Conservation (phyloP, 2,888 invertebrate genomes). For the Pandemis heparana region DNA sequence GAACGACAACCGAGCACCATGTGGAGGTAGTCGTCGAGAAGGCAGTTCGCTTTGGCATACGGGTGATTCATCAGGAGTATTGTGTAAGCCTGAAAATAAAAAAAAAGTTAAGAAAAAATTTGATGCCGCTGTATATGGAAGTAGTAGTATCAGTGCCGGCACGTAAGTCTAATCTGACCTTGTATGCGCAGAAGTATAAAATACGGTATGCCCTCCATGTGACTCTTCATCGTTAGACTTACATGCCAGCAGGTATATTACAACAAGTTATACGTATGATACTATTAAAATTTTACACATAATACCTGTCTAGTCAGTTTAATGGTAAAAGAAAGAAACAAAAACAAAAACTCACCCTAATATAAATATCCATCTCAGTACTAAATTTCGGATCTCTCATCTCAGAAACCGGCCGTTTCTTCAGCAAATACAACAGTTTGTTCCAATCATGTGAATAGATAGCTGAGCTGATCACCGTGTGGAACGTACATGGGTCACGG, state of each 20-base stretch:
- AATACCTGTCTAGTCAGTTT: neutral
- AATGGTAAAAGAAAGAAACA: neutral
- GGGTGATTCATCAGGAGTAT: conserved; percentile 77
- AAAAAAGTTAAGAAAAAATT: too few species aligned
- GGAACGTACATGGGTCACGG: conserved; percentile 17
- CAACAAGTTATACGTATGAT: too few species aligned
- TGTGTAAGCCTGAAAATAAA: conserved; percentile 66
- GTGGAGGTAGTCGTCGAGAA: conserved; percentile 71
- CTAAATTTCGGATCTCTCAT: neutral
- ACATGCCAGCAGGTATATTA: too few species aligned
- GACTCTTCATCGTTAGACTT: too few species aligned
- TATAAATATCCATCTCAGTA: conserved; percentile 55
- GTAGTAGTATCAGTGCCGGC: too few species aligned
- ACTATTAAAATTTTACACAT: too few species aligned
- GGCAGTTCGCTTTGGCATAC: conserved; percentile 60
- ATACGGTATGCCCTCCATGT: too few species aligned
- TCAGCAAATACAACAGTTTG: conserved; percentile 67
- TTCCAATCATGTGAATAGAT: conserved; percentile 77
- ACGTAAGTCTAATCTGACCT: too few species aligned
- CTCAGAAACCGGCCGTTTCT: conserved; percentile 67
- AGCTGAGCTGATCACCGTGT: conserved; percentile 56
- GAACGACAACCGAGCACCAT: conserved; percentile 72
- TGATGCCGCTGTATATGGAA: too few species aligned
- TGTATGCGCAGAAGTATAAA: too few species aligned
- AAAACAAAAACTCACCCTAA: conserved; percentile 58